These are phyloP conservation scores for Moxostoma hubbsi DNA, from an alignment of 2,797 vertebrate species.

Conservation along the genomic window DNA sequence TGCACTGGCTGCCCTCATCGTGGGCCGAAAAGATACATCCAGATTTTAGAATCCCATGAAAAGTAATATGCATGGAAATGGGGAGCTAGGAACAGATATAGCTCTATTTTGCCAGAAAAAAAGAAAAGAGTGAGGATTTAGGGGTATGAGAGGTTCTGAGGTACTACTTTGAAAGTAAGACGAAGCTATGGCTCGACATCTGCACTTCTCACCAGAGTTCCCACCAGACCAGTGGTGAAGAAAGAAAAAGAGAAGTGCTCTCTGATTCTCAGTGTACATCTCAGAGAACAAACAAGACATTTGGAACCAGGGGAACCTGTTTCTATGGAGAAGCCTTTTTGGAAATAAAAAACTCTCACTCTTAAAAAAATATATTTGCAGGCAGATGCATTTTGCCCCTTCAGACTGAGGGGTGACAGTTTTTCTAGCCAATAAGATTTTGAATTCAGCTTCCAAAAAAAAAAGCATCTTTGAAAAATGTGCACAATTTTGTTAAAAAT, in stretches of 20 bases:
- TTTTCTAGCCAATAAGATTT: too few relatives aligned
- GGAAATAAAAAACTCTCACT: too few relatives aligned
- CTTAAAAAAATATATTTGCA: too few relatives aligned
- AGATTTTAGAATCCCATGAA: conserved; percentile 36
- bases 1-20: conserved; percentile 22
- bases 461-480: too few relatives aligned
- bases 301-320: background rate
- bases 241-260: conserved; percentile 18
- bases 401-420: too few relatives aligned
- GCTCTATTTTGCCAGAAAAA: conserved; percentile 38
- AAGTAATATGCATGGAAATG: conserved; percentile 50
- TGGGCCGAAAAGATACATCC: conserved; percentile 24
- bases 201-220: conserved; percentile 43
- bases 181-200: conserved; percentile 47
- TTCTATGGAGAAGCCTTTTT: too few relatives aligned
- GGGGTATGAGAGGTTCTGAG: conserved; percentile 31
- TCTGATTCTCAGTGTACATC: conserved; percentile 13
- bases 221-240: conserved; percentile 38
- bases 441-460: too few relatives aligned
- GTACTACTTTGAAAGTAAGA: conserved; percentile 43
- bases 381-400: too few relatives aligned
- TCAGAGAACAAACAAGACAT: conserved; percentile 25
- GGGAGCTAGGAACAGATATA: conserved; percentile 35
- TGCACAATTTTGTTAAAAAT: too few relatives aligned
- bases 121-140: conserved; percentile 5